Percentiles rank a stretch among this genome's conserved stretches.
Conservation (phyloP, 2,888 invertebrate genomes). For the Xestia ashworthii region DNA sequence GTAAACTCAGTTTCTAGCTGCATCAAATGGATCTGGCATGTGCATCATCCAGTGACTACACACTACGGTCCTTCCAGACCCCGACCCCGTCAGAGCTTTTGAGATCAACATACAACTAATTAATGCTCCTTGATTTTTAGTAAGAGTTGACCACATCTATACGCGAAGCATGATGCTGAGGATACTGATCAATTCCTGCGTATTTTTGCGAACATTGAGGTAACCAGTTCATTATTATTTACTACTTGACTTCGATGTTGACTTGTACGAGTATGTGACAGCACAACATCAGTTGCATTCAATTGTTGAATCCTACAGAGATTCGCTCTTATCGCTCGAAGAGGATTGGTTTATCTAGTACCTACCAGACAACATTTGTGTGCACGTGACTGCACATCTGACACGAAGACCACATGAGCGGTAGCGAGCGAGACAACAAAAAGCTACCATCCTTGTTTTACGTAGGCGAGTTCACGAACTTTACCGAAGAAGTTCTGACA, state of each 20-base stretch:
- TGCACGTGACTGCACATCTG: background rate
- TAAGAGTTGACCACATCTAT: no score
- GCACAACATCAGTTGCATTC: background rate
- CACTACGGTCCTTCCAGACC: no score
- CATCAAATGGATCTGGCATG: no score
- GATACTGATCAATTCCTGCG: background rate
- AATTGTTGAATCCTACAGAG: background rate
- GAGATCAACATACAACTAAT: background rate
- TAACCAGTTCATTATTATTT: background rate
- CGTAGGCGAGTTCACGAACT: background rate
- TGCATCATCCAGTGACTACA: no score
- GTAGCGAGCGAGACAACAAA: background rate
- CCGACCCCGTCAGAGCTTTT: no score
- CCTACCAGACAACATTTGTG: background rate
- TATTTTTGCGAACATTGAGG: background rate
- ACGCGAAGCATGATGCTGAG: background rate
- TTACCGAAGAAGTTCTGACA: background rate
- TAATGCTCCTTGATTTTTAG: background rate
- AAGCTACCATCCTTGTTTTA: background rate
- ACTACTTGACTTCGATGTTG: background rate
- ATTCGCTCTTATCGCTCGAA: background rate
- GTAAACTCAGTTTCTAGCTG: no score
- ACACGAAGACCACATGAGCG: background rate
- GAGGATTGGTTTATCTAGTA: background rate
- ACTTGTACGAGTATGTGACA: no score